Percentiles rank a stretch among this genome's conserved stretches.
phyloP scores from a whole-genome alignment of 2,888 invertebrate species.

The Drosophila cyrtoloma region DNA sequence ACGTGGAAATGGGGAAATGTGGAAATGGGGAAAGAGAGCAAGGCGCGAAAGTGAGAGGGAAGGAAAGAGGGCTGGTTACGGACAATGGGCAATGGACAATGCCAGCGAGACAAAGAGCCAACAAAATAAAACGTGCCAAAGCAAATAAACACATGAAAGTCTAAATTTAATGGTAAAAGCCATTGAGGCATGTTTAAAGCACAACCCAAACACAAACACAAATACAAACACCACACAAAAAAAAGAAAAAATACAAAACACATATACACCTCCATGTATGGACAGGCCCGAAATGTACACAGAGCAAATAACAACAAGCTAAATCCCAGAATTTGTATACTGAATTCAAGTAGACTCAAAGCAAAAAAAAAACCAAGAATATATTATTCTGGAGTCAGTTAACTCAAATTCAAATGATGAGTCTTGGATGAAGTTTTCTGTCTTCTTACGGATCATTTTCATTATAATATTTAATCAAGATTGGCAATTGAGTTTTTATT shows the following conservation, averaged over 20 bases:
- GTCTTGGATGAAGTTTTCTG: background rate
- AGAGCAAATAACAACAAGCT: background rate
- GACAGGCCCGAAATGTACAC: background rate
- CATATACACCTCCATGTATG: slow-evolving; percentile 5
- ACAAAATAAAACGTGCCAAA: slow-evolving; percentile 70
- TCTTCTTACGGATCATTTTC: background rate
- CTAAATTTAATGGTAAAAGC: slow-evolving; percentile 76
- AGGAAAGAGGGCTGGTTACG: slow-evolving; percentile 6
- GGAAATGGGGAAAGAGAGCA: background rate
- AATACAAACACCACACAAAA: background rate
- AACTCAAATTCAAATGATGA: background rate
- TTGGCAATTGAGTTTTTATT: background rate
- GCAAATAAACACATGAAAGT: slow-evolving; percentile 79
- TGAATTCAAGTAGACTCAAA: background rate
- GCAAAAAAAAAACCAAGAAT: background rate
- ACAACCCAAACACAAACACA: slow-evolving; percentile 30
- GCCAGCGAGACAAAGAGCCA: slow-evolving; percentile 62
- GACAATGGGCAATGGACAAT: slow-evolving; percentile 33
- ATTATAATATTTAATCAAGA: background rate
- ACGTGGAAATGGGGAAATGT: background rate
- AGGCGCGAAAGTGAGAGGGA: background rate
- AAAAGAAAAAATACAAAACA: background rate
- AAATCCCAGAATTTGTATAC: background rate
- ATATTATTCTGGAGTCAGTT: background rate
- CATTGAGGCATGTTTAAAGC: slow-evolving; percentile 69